Base-by-base conservation (phyloP, 2,888 invertebrate species). In the Euplexia lucipara region DNA sequence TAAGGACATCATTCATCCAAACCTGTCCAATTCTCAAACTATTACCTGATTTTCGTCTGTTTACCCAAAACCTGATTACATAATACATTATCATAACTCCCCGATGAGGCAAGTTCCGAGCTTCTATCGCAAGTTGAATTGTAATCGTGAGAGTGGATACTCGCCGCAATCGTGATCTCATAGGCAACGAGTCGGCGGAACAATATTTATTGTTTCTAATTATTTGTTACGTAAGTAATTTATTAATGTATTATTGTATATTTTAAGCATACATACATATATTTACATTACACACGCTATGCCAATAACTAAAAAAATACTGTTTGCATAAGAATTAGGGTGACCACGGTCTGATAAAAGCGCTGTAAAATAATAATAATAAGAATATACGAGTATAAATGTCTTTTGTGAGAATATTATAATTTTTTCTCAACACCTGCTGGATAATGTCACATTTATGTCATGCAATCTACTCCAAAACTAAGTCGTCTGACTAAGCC, bases 81-180 rank as follows among this genome's bases (percentile, higher is more conserved):
- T 53, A 58, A 51, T 3, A 26, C 26, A 26, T 26, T 2, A 26
- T 26, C 5, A 26, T 26, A 26, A 35, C n/a, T 39, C 8, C 22
- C n/a, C 34, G 41, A 53, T n/a, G 20, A 32, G 39, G 35, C 34
- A 0, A 9, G 47, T 52, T 35, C 48, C 10, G 47, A 49, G 39
- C 64, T 39, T 39, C 37, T 16, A 48, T 12, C 45, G 52, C 16
- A 69, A 70, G 80, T 72, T 64, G 35, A 62, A 58, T 34, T n/a
- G 61, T 60, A 59, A 51, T 57, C 49, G 72, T 16, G 61, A 45
- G 41, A 37, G 64, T 32, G 14, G 57, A 18, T 47, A 72, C 73
- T 44, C 75, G 78, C 57, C 18, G 57, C 57, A 26, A 65, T 47
- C 34, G 30, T 16, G 10, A 9, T 42, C 37, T 18, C 0, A 34